These are phyloP conservation scores for Ceratothoa steindachneri DNA, from an alignment of 2,888 invertebrate species.

Conservation along the genomic window DNA sequence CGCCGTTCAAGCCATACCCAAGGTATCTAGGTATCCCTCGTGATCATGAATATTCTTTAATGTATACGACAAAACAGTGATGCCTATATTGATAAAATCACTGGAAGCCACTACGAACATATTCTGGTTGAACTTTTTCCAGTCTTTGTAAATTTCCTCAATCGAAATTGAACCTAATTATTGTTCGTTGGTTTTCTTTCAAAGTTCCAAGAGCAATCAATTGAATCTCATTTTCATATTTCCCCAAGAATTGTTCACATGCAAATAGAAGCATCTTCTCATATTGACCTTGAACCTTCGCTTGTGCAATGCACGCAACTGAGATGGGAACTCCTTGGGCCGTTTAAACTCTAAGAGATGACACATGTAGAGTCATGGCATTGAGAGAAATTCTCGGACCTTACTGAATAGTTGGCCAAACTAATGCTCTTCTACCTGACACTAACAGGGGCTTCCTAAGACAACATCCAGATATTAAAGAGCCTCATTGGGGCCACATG, in stretches of 20 bases:
- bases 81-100: slow-evolving; percentile 92
- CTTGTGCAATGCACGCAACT: slow-evolving; percentile 71
- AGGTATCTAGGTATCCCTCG: slow-evolving; percentile 85
- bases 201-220: slow-evolving; percentile 85
- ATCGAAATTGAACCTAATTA: slow-evolving; percentile 77
- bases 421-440: slow-evolving; percentile 93
- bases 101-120: slow-evolving; percentile 93
- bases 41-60: slow-evolving; percentile 90
- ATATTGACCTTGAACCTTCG: slow-evolving; percentile 83
- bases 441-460: no score
- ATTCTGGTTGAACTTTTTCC: slow-evolving; percentile 86
- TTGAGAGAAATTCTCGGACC: slow-evolving; percentile 79
- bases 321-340: slow-evolving; percentile 57
- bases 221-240: slow-evolving; percentile 79
- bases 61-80: slow-evolving; percentile 90
- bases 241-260: slow-evolving; percentile 89
- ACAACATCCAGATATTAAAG: no score
- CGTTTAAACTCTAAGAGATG: slow-evolving; percentile 56
- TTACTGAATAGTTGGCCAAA: slow-evolving; percentile 80
- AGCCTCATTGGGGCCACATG: no score
- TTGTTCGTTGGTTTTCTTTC: slow-evolving; percentile 89
- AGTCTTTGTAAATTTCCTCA: slow-evolving; percentile 86
- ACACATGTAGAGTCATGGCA: slow-evolving; percentile 78
- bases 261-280: slow-evolving; percentile 84
- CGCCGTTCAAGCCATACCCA: slow-evolving; percentile 91